phyloP scores from a whole-genome alignment of 1,140 invertebrate species.

The Lepidurus arcticus region DNA sequence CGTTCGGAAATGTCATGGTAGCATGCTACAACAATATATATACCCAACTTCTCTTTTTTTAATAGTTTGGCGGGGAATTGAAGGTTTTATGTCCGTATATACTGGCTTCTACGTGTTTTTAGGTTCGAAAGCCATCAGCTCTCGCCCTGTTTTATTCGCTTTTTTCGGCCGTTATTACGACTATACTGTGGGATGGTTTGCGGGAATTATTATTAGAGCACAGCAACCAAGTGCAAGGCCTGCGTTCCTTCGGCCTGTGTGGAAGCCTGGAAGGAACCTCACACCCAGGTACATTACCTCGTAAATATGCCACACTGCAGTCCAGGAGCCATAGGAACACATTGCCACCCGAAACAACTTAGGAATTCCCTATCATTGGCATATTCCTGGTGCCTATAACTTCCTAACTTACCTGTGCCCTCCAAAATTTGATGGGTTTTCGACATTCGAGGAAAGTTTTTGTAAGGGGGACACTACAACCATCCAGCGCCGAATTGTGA shows the following conservation, averaged over 20 bases:
- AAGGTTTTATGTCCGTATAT: constrained; percentile 3
- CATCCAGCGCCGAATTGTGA: background rate
- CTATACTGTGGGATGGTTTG: no score
- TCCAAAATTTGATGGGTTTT: constrained; percentile 3
- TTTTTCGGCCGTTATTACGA: background rate
- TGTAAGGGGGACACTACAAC: background rate
- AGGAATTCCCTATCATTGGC: background rate
- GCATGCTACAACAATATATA: constrained; percentile 19
- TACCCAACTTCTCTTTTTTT: background rate
- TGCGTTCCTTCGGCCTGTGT: background rate
- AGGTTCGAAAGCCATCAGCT: constrained; percentile 13
- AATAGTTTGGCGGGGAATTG: constrained; percentile 20
- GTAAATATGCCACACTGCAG: background rate
- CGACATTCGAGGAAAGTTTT: background rate
- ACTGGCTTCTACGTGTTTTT: background rate
- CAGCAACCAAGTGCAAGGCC: background rate
- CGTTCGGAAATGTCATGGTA: background rate
- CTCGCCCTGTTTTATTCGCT: background rate
- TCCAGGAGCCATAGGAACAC: background rate
- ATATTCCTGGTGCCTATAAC: background rate
- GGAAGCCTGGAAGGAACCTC: background rate
- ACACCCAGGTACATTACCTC: constrained; percentile 8
- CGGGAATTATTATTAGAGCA: background rate
- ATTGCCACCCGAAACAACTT: background rate
- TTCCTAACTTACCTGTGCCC: background rate